Evolutionary conservation across 2,797 vertebrate species (phyloP), one percentile per base, ranked within the genome.

Genomic region (Scomberomorus guttatus): DNA sequence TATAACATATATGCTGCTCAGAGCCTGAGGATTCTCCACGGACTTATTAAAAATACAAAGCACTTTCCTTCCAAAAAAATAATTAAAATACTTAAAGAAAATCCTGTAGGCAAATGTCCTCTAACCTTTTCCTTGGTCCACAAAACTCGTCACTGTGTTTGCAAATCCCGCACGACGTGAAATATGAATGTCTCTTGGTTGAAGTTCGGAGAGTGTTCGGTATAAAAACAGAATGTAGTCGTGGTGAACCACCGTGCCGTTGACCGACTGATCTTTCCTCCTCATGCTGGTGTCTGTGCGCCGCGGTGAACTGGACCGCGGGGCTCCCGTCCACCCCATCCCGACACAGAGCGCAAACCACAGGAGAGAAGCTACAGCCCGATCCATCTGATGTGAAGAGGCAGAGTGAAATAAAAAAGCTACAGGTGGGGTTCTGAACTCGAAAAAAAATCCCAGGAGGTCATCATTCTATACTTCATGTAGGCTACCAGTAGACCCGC

Each of bases 81-180:
- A 7, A 32, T 32, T 32, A 32, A 32, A 32, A 32, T 4, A 32
- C 4, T 6, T 37, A 37, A 37, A 34, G 6, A 9, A 37, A 9
- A 37, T 37, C 37, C 10, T 37, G 8, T 37, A 37, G 37, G 9
- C 9, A 37, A 17, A 48, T 6, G 17, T 48, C 15, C 44, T 48
- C 48, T 32, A 34, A 68, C 65, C 65, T 68, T 68, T 42, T 68
- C 65, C 65, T 42, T 27, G 34, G 29, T 68, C 65, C 51, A 55
- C 65, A 42, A 56, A 68, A 68, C 65, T 20, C 13, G 32, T 68
- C 6, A 68, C 52, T 6, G 65, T 68, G 22, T 56, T 56, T 9
- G 34, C 22, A 27, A 42, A 37, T 37, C 20, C 48, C 18, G 18
- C 46, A 2, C 46, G 6, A 22, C 27, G 63, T 52, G 24, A 18